Conservation (phyloP, 2,113 vertebrate genomes). For the Lucifuga dentata region DNA sequence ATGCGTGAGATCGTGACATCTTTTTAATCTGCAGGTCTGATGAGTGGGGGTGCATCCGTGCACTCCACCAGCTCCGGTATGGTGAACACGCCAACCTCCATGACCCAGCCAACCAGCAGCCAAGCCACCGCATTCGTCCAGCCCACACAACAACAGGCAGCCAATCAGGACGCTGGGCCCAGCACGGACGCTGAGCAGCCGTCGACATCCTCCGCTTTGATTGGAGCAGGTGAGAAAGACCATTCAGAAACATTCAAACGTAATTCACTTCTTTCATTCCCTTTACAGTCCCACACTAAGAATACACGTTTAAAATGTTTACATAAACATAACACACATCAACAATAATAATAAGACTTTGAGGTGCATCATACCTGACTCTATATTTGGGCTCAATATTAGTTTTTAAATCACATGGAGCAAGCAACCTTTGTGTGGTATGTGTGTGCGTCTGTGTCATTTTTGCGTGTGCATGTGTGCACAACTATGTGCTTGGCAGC, state of each 20-base stretch:
- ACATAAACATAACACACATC: no score
- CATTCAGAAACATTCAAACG: no score
- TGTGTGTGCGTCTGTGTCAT: slow-evolving; percentile 75
- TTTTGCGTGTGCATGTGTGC: slow-evolving; percentile 74
- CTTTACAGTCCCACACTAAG: no score
- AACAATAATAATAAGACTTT: no score
- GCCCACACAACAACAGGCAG: slow-evolving; percentile 94
- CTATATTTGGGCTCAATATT: no score
- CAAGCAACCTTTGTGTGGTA: background rate
- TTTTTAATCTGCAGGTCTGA: slow-evolving; percentile 78
- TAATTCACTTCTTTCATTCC: no score
- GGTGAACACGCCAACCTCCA: slow-evolving; percentile 85
- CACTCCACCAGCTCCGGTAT: slow-evolving; percentile 93
- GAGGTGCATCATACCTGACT: no score
- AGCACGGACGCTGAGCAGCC: slow-evolving; percentile 91
- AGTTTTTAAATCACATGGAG: no score
- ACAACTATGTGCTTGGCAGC: slow-evolving; percentile 83
- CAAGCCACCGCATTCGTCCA: slow-evolving; percentile 97
- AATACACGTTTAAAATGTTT: no score
- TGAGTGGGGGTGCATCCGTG: slow-evolving; percentile 89
- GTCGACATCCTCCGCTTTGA: slow-evolving; percentile 90
- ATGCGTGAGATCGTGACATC: slow-evolving; percentile 26
- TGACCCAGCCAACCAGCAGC: slow-evolving; percentile 88
- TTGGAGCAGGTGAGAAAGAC: slow-evolving; percentile 72
- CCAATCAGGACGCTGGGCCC: slow-evolving; percentile 87